Evolutionary conservation across 2,113 vertebrate species (phyloP).

Genomic region (Petrocephalus microphthalmus): DNA sequence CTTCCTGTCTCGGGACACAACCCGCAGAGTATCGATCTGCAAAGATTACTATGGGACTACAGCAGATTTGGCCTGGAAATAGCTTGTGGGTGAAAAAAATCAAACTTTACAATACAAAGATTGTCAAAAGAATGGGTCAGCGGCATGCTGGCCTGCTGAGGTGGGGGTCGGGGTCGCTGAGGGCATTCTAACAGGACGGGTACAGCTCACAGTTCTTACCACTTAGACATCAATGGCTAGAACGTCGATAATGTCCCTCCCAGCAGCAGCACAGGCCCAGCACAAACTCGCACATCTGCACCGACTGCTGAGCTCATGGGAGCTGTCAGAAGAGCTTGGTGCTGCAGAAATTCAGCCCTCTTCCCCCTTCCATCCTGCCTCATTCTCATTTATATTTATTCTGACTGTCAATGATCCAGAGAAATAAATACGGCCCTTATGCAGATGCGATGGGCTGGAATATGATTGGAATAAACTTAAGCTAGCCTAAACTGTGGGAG

Average conservation of each 20-base stretch:
- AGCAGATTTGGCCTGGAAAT: neutral
- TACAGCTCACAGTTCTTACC: neutral
- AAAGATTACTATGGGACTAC: neutral
- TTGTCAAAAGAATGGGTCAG: neutral
- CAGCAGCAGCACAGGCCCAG: neutral
- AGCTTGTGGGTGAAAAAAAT: neutral
- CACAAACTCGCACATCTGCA: neutral
- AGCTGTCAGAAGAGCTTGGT: neutral
- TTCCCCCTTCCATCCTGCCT: neutral
- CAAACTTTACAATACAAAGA: neutral
- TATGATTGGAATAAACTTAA: neutral
- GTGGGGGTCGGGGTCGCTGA: neutral
- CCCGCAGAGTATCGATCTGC: neutral
- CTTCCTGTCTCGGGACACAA: neutral
- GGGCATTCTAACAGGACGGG: neutral
- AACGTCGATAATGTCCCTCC: neutral
- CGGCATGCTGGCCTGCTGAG: neutral
- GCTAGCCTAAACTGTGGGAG: neutral
- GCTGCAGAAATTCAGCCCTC: neutral
- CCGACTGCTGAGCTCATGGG: neutral
- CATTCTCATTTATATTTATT: neutral
- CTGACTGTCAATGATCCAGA: neutral
- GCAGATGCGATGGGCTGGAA: neutral
- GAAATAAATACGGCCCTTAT: neutral
- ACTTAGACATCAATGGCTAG: neutral